A percentile compares a stretch with the other conserved stretches of the same genome.
Evolutionary conservation across 2,888 invertebrate genomes (phyloP).

Genomic region (Emesis castigata): DNA sequence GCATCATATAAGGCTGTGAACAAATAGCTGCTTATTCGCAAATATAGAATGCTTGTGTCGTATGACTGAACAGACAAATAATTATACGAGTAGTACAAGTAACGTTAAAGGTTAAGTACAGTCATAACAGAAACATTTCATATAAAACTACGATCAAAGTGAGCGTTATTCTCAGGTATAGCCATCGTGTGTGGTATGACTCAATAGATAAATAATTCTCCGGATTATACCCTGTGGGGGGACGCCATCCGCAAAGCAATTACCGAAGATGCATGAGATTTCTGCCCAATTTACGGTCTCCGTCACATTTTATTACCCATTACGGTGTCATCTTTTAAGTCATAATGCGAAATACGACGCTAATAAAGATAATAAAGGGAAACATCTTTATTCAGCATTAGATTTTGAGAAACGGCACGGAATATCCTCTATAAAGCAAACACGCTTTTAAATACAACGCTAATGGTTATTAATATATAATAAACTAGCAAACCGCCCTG

Average conservation of each 20-base stretch:
- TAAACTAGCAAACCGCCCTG: too few relatives aligned
- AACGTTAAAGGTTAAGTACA: too few relatives aligned
- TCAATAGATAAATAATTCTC: background rate
- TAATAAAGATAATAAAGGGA: background rate
- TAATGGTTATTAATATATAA: too few relatives aligned
- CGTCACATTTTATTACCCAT: conserved; percentile 5
- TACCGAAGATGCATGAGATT: conserved; percentile 1
- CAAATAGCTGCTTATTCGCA: too few relatives aligned
- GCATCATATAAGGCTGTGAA: too few relatives aligned
- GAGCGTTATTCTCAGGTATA: too few relatives aligned
- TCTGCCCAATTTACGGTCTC: background rate
- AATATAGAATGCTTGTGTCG: too few relatives aligned
- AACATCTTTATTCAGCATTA: background rate
- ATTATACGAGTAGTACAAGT: too few relatives aligned
- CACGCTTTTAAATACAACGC: too few relatives aligned
- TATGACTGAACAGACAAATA: too few relatives aligned
- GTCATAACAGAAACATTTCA: too few relatives aligned
- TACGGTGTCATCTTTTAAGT: background rate
- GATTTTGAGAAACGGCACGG: background rate
- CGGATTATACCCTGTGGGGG: background rate
- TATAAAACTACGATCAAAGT: too few relatives aligned
- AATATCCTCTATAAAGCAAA: background rate
- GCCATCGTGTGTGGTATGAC: background rate
- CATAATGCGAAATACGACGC: conserved; percentile 3
- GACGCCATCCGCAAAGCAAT: background rate